Conservation (phyloP, 2,113 vertebrate genomes). For the Oryctolagus cuniculus region DNA sequence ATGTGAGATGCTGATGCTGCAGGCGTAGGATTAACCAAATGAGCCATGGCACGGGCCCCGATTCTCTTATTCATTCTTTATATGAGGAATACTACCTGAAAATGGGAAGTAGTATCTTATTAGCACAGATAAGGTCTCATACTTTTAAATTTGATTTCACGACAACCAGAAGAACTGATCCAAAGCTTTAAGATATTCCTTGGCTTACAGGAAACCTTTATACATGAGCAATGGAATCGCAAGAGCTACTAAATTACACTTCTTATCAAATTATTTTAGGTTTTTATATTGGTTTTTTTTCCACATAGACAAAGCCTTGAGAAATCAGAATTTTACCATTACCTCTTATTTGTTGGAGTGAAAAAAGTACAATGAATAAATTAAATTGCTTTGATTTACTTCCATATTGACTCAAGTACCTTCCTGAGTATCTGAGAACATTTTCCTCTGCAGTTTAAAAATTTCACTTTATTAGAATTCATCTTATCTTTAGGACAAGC, state of each 20-base stretch:
- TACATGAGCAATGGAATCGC: not conserved
- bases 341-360: not conserved
- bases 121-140: not conserved
- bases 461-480: not conserved
- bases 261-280: not conserved
- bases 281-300: not conserved
- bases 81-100: not conserved
- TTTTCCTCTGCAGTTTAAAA: not conserved
- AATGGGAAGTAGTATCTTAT: not conserved
- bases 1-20: too few species aligned
- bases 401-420: not conserved
- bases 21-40: too few species aligned
- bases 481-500: not conserved
- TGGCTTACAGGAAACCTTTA: not conserved
- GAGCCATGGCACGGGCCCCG: too few species aligned
- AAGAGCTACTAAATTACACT: not conserved
- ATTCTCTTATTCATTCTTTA: not conserved
- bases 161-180: not conserved
- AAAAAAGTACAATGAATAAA: not conserved
- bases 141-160: slow-evolving; percentile 1
- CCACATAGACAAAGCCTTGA: not conserved
- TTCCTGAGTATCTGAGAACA: not conserved
- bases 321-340: not conserved
- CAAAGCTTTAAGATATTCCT: not conserved
- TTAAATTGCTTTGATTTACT: not conserved